Conservation (phyloP, 2,797 vertebrate species). For the Octomys mimax region DNA sequence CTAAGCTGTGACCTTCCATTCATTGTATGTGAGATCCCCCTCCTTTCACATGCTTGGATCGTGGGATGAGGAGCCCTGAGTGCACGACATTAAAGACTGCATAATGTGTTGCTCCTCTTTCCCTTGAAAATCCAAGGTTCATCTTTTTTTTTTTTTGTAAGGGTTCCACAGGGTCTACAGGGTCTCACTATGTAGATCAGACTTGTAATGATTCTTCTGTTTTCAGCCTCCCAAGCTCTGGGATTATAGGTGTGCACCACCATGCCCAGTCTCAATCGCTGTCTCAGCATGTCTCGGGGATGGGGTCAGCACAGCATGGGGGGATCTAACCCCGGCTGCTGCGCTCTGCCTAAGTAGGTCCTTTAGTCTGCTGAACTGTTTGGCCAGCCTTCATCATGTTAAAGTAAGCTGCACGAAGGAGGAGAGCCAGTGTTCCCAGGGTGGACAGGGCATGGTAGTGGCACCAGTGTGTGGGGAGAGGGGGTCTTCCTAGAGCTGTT, state of each 20-base stretch:
- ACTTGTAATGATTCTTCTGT: too few species aligned
- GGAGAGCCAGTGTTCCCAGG: background rate
- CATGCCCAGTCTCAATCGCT: too few species aligned
- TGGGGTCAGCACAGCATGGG: too few species aligned
- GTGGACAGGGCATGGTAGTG: background rate
- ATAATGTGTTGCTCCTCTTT: background rate
- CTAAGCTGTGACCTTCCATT: background rate
- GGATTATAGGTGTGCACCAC: too few species aligned
- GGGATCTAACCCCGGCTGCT: too few species aligned
- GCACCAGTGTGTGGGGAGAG: too few species aligned
- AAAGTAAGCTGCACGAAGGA: slow-evolving; percentile 27
- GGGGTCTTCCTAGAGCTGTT: slow-evolving; percentile 61
- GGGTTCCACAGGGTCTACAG: too few species aligned
- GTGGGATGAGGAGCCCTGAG: background rate
- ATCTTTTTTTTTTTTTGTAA: background rate
- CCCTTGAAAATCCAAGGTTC: background rate
- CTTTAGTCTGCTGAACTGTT: too few species aligned
- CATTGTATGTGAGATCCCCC: background rate
- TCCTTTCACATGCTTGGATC: background rate
- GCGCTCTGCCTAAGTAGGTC: too few species aligned
- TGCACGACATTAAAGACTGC: background rate
- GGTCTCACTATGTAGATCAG: too few species aligned
- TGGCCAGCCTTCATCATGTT: background rate
- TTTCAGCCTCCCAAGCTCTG: too few species aligned
- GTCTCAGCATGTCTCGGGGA: too few species aligned